A percentile compares a stretch with the other conserved stretches of the same genome.
Conservation (phyloP, 1,140 invertebrate species). For the Seison nebaliae region DNA sequence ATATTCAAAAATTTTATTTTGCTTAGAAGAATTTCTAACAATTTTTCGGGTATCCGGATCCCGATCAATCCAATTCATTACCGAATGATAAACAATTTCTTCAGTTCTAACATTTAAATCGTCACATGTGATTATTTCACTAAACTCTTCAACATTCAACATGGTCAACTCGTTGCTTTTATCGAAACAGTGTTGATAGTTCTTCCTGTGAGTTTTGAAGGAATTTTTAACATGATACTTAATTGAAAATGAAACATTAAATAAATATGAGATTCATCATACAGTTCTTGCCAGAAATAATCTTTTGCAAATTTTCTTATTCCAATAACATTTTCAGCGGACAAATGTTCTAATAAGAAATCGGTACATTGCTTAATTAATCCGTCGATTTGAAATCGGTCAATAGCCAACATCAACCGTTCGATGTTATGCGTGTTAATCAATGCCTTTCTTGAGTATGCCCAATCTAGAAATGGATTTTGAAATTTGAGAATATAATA, state of each 20-base stretch:
- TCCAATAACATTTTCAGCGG: conserved; percentile 6
- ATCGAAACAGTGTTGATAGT: conserved; percentile 1
- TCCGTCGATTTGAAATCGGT: conserved; percentile 10
- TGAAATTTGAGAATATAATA: not conserved
- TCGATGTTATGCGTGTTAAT: conserved; percentile 7
- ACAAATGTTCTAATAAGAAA: conserved; percentile 1
- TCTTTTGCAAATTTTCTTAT: conserved; percentile 7
- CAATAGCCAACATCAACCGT: conserved; percentile 2
- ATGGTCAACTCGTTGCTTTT: conserved; percentile 44
- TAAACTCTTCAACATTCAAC: conserved; percentile 9
- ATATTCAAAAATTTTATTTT: not conserved
- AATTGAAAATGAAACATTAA: conserved; percentile 1
- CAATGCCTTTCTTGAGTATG: conserved; percentile 9
- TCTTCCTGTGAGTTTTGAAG: not conserved
- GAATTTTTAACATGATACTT: not conserved
- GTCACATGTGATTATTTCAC: conserved; percentile 27
- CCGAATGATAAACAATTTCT: conserved; percentile 30
- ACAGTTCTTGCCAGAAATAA: not conserved
- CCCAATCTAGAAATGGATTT: conserved; percentile 5
- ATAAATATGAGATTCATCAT: conserved; percentile 1
- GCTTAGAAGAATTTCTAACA: not conserved
- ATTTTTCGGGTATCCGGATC: conserved; percentile 22
- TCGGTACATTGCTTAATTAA: conserved; percentile 10
- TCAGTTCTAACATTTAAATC: conserved; percentile 29
- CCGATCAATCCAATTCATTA: conserved; percentile 28